A percentile compares a stretch with the other conserved stretches of the same genome.
These are phyloP conservation scores for Xestoiulus laeticollis DNA, from an alignment of 2,888 invertebrate species.

Conservation along the genomic window DNA sequence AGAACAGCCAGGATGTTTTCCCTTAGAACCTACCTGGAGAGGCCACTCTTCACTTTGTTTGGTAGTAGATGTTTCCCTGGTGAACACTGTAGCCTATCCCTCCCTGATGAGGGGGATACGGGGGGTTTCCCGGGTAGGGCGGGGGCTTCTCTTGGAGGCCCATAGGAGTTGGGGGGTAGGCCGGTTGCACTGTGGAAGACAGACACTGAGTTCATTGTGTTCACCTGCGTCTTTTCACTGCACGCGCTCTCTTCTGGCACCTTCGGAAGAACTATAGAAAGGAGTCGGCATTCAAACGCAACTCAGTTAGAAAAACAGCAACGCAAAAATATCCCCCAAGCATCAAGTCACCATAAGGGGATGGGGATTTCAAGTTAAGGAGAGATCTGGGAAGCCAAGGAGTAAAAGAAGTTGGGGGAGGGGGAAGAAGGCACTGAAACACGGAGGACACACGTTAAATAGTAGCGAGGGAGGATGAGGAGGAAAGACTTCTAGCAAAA, in stretches of 20 bases:
- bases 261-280: constrained; percentile 51
- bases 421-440: too few relatives aligned
- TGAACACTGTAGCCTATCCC: constrained; percentile 74
- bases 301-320: constrained; percentile 46
- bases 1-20: too few relatives aligned
- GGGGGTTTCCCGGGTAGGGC: constrained; percentile 76
- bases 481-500: not conserved
- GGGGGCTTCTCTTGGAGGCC: constrained; percentile 55
- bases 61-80: constrained; percentile 79
- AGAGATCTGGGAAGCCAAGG: not conserved
- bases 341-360: constrained; percentile 25
- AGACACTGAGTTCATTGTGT: constrained; percentile 53
- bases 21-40: constrained; percentile 67
- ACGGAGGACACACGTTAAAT: not conserved
- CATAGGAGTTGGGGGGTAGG: constrained; percentile 34
- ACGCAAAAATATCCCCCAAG: constrained; percentile 35
- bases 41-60: constrained; percentile 73
- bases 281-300: constrained; percentile 46
- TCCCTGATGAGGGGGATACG: constrained; percentile 89
- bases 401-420: too few relatives aligned
- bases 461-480: not conserved
- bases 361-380: not conserved
- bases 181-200: constrained; percentile 54
- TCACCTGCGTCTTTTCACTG: constrained; percentile 48
- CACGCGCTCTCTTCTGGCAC: constrained; percentile 52